Evolutionary conservation across 2,888 invertebrate genomes (phyloP), one percentile per base, ranked within the genome.

Genomic region (Philereme vetulata): DNA sequence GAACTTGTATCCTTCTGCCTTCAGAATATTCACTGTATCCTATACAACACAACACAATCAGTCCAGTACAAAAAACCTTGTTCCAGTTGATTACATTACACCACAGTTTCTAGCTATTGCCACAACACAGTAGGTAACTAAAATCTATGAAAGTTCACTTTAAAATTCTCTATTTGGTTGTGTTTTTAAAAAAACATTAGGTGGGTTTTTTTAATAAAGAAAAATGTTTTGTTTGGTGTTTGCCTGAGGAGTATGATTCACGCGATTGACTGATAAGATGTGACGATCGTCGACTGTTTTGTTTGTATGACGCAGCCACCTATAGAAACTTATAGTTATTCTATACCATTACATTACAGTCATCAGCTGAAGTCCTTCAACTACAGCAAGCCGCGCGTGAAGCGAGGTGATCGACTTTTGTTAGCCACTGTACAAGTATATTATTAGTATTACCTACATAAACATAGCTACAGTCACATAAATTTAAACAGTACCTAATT

Each of bases 21-120:
- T 99, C 93, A 99, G 94, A 72, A 98, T 95, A 78, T 96, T 97
- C 89, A 98, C 96, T 1, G 97, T 97, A 84, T 99, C 99, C 96
- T 98, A 58, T 46, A 66, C 52, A 79, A 77, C 53, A 78, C 48
- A 81, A 69, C 35, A 36, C 35, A 36, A 7, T 36, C 35, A 38
- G 38, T 8, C 40, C 7, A 56, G 55, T 5, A 58, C 51, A 42
- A 44, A 38, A 11, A 36, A 34, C 51, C 51, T 46, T 62, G 57
- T 58, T 61, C 50, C 4, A 57, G 49, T 63, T 56, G 56, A 61
- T 58, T 61, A 60, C 63, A 61, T 58, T 61, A 60, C 63, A 65
- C 61, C 59, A 60, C 48, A 52, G 21, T 58, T 55, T 55, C 59
- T n/a, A 33, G 11, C 10, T 9, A 50, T 45, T 47, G 38, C 34